These are phyloP conservation scores for Amphilophus citrinellus DNA, from an alignment of 2,113 vertebrate genomes.

Conservation along the genomic window DNA sequence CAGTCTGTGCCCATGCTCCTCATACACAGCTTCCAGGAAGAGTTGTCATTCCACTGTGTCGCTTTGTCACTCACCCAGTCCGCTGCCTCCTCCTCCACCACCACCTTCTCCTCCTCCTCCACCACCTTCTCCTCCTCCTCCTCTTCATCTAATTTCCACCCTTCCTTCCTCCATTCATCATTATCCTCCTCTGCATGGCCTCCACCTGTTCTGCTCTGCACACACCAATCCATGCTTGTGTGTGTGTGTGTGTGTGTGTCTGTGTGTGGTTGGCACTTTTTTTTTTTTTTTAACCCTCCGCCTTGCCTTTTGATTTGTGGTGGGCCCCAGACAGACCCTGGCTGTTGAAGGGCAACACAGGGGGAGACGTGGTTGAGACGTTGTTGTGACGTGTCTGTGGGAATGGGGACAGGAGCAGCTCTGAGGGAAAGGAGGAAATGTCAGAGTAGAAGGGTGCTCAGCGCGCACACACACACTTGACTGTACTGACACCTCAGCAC, in stretches of 20 bases:
- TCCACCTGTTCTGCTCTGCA: conserved; percentile 60
- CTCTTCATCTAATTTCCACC: conserved; percentile 55
- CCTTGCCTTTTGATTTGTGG: conserved; percentile 59
- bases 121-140: conserved; percentile 5
- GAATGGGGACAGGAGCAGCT: conserved; percentile 72
- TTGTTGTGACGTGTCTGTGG: conserved; percentile 55
- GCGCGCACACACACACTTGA: not conserved
- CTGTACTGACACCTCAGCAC: conserved; percentile 55
- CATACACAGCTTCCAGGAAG: conserved; percentile 66
- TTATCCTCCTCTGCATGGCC: conserved; percentile 62
- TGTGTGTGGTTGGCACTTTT: conserved; percentile 11
- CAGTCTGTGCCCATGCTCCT: conserved; percentile 47
- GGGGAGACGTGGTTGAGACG: conserved; percentile 24
- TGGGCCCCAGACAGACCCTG: conserved; percentile 45
- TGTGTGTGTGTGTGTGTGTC: conserved; percentile 29
- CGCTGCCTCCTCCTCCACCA: conserved; percentile 2
- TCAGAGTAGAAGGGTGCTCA: conserved; percentile 50
- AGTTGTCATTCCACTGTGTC: conserved; percentile 70
- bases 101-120: conserved; percentile 18
- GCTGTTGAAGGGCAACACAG: conserved; percentile 47
- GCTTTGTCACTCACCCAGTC: conserved; percentile 68
- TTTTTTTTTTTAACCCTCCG: not conserved
- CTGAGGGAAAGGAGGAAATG: conserved; percentile 66
- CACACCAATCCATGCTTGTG: conserved; percentile 11
- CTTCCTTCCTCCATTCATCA: conserved; percentile 57